Percentiles rank a stretch among this genome's conserved stretches.
Conservation (phyloP, 1,140 invertebrate species). For the Drosophila elegans region DNA sequence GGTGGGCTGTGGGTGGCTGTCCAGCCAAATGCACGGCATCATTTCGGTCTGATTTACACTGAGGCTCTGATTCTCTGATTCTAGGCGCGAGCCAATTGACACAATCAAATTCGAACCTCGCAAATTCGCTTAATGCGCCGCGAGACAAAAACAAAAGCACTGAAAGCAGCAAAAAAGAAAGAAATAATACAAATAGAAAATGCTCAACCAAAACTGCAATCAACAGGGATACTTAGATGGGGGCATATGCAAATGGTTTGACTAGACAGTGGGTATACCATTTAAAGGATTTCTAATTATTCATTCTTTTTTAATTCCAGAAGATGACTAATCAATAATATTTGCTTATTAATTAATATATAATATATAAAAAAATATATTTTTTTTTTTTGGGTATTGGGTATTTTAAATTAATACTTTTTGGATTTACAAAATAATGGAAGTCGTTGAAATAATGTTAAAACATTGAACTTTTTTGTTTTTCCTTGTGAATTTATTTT, state of each 20-base stretch:
- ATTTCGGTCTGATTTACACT: constrained; percentile 10
- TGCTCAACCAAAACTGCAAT: constrained; percentile 62
- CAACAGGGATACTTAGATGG: constrained; percentile 17
- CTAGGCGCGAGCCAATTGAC: constrained; percentile 80
- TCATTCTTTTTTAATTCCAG: too few relatives aligned
- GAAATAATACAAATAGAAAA: not conserved
- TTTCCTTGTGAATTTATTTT: too few relatives aligned
- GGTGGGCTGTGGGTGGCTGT: constrained; percentile 27
- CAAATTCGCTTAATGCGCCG: constrained; percentile 73
- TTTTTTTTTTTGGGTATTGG: too few relatives aligned
- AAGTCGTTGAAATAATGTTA: not conserved
- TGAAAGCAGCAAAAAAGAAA: constrained; percentile 13
- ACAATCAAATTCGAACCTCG: constrained; percentile 72
- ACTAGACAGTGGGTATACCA: not conserved
- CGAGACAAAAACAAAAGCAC: constrained; percentile 41
- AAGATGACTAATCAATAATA: too few relatives aligned
- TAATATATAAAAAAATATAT: too few relatives aligned
- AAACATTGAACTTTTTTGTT: too few relatives aligned
- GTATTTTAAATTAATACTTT: too few relatives aligned
- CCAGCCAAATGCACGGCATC: constrained; percentile 35
- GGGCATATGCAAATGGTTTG: constrained; percentile 22
- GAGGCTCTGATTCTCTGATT: constrained; percentile 45
- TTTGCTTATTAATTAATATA: too few relatives aligned
- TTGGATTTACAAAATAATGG: too few relatives aligned
- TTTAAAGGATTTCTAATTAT: too few relatives aligned